Evolutionary conservation across 92 coral and sea anemone species (phyloP).

Genomic region (Desmophyllum pertusum): DNA sequence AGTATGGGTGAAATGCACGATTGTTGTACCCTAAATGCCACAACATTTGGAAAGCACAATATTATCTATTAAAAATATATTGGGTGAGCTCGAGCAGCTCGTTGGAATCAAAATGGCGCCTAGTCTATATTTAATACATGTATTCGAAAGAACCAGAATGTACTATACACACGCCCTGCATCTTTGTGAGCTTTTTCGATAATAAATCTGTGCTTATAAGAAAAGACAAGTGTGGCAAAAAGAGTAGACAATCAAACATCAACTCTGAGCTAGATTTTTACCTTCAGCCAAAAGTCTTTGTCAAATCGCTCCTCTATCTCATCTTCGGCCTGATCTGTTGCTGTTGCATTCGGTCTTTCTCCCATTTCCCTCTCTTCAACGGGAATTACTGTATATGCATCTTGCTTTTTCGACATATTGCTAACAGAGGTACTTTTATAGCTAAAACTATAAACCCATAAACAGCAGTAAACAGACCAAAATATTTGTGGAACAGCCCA

Average conservation of each 20-base stretch:
- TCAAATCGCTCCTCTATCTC: constrained; percentile 80
- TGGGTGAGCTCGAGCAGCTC: too few species aligned
- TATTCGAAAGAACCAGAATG: too few species aligned
- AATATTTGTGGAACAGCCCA: not conserved
- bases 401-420: constrained; percentile 54
- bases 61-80: not conserved
- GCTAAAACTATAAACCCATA: not conserved
- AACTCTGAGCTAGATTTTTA: not conserved
- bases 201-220: not conserved
- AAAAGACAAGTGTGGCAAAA: not conserved
- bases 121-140: too few species aligned
- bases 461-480: not conserved
- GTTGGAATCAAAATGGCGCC: constrained; percentile 1
- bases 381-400: constrained; percentile 63
- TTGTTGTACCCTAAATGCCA: not conserved
- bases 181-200: not conserved
- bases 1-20: not conserved
- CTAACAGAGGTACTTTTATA: not conserved
- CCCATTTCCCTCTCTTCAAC: constrained; percentile 66
- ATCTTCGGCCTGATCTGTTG: constrained; percentile 44
- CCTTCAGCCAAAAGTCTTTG: constrained; percentile 88
- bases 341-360: constrained; percentile 16
- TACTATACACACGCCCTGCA: not conserved
- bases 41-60: not conserved
- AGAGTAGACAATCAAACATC: not conserved